These are phyloP conservation scores for Osmerus eperlanus DNA, from an alignment of 2,113 vertebrate species.

Conservation along the genomic window DNA sequence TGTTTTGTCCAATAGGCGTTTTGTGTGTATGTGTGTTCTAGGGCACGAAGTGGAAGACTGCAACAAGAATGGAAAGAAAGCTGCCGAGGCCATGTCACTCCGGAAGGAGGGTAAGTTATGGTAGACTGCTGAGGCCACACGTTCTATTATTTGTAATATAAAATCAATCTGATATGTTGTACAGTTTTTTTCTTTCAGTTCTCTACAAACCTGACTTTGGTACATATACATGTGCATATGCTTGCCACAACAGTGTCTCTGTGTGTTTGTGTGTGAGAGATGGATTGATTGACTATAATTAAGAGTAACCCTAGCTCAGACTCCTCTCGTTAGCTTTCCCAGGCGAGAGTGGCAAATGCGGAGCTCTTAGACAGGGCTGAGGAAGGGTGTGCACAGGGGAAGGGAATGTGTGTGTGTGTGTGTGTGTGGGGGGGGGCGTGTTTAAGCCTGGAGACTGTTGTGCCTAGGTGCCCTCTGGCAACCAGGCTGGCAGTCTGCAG, in stretches of 20 bases:
- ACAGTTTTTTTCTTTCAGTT: not conserved
- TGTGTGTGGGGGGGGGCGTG: not conserved
- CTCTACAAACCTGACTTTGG: not conserved
- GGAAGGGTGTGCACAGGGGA: not conserved
- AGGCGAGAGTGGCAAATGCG: no score
- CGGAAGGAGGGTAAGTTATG: constrained; percentile 85
- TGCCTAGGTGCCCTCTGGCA: constrained; percentile 11
- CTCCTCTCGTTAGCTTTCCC: no score
- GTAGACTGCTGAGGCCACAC: not conserved
- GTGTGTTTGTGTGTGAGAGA: not conserved
- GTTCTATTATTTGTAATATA: no score
- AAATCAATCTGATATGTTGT: no score
- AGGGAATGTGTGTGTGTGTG: not conserved
- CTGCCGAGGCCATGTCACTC: constrained; percentile 88
- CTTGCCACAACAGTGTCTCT: not conserved
- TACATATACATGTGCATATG: not conserved
- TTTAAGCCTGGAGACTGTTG: constrained; percentile 2
- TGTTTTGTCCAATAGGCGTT: no score
- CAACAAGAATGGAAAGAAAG: constrained; percentile 81
- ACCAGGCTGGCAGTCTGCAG: not conserved
- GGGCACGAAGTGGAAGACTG: constrained; percentile 80
- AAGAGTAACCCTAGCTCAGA: no score
- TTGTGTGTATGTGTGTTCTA: constrained; percentile 48
- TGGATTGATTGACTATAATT: not conserved
- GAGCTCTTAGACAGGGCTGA: not conserved